Percentiles rank a stretch among this genome's conserved stretches.
phyloP scores from a whole-genome alignment of 2,888 invertebrate species.

The Drosophila limbata region DNA sequence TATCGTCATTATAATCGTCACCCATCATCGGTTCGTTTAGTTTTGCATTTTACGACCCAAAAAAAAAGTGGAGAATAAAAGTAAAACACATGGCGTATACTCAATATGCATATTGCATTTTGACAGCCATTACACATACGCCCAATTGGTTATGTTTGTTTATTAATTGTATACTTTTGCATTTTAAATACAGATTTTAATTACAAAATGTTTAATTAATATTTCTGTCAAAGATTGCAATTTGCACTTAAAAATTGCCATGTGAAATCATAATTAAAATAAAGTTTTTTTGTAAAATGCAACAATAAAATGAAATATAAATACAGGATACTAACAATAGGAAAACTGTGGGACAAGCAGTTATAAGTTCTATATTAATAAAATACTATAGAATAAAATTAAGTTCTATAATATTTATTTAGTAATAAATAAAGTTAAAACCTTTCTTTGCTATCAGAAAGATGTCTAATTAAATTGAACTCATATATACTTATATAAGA shows the following conservation, averaged over 20 bases:
- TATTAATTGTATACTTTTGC: not conserved
- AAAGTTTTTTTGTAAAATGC: too few species aligned
- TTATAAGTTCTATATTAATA: too few species aligned
- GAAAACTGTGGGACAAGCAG: too few species aligned
- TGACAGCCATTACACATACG: slow-evolving; percentile 39
- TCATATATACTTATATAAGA: not conserved
- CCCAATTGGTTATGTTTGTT: not conserved
- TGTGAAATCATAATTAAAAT: too few species aligned
- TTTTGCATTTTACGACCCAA: slow-evolving; percentile 30
- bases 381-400: too few species aligned
- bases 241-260: too few species aligned
- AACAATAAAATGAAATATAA: too few species aligned
- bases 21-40: slow-evolving; percentile 26
- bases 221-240: not conserved
- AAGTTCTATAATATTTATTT: too few species aligned
- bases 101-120: slow-evolving; percentile 24
- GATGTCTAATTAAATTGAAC: not conserved
- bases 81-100: slow-evolving; percentile 42
- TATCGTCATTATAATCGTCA: slow-evolving; percentile 12
- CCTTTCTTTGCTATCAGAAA: not conserved
- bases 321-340: too few species aligned
- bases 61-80: not conserved
- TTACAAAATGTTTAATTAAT: not conserved
- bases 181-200: not conserved
- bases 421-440: not conserved